Evolutionary conservation across 2,797 vertebrate genomes (phyloP).

Genomic region (Hippocampus kuda): DNA sequence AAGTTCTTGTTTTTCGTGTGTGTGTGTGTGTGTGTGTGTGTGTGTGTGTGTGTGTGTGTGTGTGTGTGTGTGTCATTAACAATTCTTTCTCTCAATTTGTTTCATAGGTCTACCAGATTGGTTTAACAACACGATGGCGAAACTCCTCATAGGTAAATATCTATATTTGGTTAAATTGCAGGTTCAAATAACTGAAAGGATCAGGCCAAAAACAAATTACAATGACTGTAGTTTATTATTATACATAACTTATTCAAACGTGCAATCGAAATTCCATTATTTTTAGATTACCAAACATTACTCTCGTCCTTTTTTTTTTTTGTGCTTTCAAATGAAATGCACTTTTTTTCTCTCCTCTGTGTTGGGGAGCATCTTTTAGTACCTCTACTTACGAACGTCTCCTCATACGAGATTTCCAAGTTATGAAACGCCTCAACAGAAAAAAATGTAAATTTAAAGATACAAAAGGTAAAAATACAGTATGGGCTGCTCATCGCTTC

Average conservation of each 20-base stretch:
- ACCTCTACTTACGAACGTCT: too few species aligned
- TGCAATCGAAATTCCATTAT: background rate
- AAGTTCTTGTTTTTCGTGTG: background rate
- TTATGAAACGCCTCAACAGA: too few species aligned
- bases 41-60: too few species aligned
- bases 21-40: background rate
- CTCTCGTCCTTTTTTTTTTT: background rate
- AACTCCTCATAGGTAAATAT: conserved; percentile 55
- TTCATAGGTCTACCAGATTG: background rate
- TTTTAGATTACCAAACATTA: background rate
- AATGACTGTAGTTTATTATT: background rate
- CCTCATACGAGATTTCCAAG: too few species aligned
- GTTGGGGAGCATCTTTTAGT: too few species aligned
- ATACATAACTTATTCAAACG: background rate
- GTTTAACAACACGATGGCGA: conserved; percentile 44
- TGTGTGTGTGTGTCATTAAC: background rate
- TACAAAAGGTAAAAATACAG: too few species aligned
- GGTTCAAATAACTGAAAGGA: background rate
- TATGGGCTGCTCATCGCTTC: too few species aligned
- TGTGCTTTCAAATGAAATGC: background rate
- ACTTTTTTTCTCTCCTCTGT: background rate
- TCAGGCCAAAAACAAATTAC: background rate
- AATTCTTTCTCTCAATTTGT: background rate
- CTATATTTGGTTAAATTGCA: background rate
- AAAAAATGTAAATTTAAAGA: too few species aligned